phyloP scores from a whole-genome alignment of 2,113 vertebrate species.

The Hassar affinis region DNA sequence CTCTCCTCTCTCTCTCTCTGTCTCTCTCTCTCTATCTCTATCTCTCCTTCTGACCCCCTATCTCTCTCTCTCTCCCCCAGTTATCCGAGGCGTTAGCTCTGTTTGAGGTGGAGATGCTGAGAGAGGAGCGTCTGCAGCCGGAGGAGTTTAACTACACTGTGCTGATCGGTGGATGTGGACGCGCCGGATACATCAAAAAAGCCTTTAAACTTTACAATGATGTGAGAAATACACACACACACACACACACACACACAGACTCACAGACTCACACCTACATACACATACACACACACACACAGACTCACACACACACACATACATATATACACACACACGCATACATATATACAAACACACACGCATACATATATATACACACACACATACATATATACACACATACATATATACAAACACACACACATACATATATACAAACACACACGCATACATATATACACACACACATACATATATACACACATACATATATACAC shows the following conservation, averaged over 20 bases:
- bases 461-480: too few species aligned
- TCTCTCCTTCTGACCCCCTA: background rate
- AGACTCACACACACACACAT: background rate
- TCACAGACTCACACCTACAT: too few species aligned
- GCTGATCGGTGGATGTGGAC: slow-evolving; percentile 89
- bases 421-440: too few species aligned
- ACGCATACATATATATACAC: too few species aligned
- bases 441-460: too few species aligned
- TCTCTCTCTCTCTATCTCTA: background rate
- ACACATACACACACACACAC: slow-evolving; percentile 9
- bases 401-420: too few species aligned
- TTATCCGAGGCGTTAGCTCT: slow-evolving; percentile 84
- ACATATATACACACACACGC: background rate
- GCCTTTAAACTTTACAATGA: slow-evolving; percentile 91
- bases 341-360: too few species aligned
- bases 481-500: too few species aligned
- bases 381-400: too few species aligned
- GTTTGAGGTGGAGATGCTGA: slow-evolving; percentile 88
- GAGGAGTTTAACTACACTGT: slow-evolving; percentile 88
- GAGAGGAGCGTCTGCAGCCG: slow-evolving; percentile 78
- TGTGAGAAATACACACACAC: slow-evolving; percentile 65
- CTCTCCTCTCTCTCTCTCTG: background rate
- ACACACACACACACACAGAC: background rate
- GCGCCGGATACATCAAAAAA: slow-evolving; percentile 84
- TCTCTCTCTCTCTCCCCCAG: slow-evolving; percentile 57